Evolutionary conservation across 2,888 invertebrate species (phyloP), one percentile per base, ranked within the genome.

Genomic region (Ditula angustiorana): DNA sequence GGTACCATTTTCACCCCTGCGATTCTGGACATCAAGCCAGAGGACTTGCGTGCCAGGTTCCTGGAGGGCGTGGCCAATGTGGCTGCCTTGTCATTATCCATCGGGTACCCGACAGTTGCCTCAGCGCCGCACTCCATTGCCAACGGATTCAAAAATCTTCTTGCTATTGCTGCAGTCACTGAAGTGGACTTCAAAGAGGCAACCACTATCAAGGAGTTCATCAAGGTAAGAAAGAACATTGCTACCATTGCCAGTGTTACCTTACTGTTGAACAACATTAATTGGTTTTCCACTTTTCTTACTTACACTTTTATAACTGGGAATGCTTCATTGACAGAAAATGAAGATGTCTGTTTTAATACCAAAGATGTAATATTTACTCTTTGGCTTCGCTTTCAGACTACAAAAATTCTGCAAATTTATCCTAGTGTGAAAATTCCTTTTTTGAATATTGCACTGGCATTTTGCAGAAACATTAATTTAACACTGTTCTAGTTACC

Each of bases 111-210:
- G 70, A 99, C 99, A 13, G 92, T 98, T 72, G 99, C 99, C 46
- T 99, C 99, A 57, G 99, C 96, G 49, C 99, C 99, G 64, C 99
- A 99, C 94, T 98, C 98, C 90, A 95, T 99, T 82, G 97, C 97
- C 91, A 98, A 99, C 82, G 99, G 99, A 71, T 98, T 99, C 96
- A 99, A 98, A 95, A 99, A 99, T 92, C 93, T 99, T 83, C 94
- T 99, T 94, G 98, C 99, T 72, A 94, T 99, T 81, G 99, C 99
- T 78, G 98, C 99, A 63, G 97, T 96, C 79, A 99, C 99, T 61
- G 99, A 99, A 69, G 95, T 99, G 71, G 96, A 97, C 69, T 99
- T 99, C 94, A 96, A 97, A 87, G 97, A 99, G 92, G 99, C 99
- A 49, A 94, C 95, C 56, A 97, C 97, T 80, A 96, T 99, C 91